phyloP scores from a whole-genome alignment of 2,888 invertebrate genomes.

The Neoascia interrupta region DNA sequence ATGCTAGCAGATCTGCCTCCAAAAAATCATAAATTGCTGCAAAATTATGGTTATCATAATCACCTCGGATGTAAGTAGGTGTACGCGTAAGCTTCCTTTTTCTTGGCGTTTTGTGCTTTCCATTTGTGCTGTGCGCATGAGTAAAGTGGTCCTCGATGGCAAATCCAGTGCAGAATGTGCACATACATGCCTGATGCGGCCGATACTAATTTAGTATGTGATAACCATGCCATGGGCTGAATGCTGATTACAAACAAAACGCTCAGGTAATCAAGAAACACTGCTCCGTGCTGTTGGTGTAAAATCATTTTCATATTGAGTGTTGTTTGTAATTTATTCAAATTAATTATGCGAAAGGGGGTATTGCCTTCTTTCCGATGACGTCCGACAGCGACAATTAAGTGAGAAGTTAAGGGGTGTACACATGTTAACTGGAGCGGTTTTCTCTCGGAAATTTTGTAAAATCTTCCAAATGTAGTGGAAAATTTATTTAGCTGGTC shows the following conservation, averaged over 20 bases:
- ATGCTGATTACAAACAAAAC: constrained; percentile 1
- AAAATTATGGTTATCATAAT: constrained; percentile 69
- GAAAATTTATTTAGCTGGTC: no score
- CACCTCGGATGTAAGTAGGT: constrained; percentile 61
- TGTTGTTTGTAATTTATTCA: constrained; percentile 64
- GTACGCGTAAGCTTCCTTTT: constrained; percentile 13
- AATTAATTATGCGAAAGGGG: constrained; percentile 62
- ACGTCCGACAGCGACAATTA: constrained; percentile 33
- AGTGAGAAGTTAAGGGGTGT: constrained; percentile 45
- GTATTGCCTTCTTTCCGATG: neutral
- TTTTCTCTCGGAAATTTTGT: constrained; percentile 7
- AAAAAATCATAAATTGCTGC: constrained; percentile 69
- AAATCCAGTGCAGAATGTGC: constrained; percentile 24
- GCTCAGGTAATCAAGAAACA: constrained; percentile 45
- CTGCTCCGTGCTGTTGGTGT: constrained; percentile 13
- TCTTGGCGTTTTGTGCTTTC: constrained; percentile 34
- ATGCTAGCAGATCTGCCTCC: constrained; percentile 62
- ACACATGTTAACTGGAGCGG: constrained; percentile 20
- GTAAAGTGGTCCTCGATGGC: constrained; percentile 19
- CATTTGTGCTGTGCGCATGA: constrained; percentile 5
- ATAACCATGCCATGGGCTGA: constrained; percentile 62
- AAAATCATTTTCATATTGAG: constrained; percentile 60
- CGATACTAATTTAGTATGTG: constrained; percentile 67
- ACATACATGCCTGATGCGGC: neutral
- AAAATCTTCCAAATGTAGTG: no score